These are phyloP conservation scores for Hemichromis elongatus DNA, from an alignment of 2,113 vertebrate genomes.

Conservation along the genomic window DNA sequence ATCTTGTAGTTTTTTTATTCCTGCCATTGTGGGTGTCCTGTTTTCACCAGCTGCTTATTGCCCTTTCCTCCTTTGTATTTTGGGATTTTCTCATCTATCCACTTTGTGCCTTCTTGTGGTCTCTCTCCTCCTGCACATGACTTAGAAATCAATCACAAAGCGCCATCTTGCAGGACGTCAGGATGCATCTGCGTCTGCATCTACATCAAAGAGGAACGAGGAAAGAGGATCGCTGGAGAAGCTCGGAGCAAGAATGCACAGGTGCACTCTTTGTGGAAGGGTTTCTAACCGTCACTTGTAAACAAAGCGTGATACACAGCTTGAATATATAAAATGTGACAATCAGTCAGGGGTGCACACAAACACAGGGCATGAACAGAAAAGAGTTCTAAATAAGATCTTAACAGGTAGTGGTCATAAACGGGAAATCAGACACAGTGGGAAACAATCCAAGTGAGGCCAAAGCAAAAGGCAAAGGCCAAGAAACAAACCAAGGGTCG, in stretches of 20 bases:
- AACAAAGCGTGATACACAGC: not conserved
- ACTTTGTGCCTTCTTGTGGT: not conserved
- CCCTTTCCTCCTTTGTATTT: not conserved
- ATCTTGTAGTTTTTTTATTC: not conserved
- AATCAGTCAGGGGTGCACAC: not conserved
- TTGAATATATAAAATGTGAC: not conserved
- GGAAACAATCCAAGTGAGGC: not conserved
- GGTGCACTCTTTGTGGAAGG: not conserved
- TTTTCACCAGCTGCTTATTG: not conserved
- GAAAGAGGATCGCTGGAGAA: not conserved
- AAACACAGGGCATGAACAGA: not conserved
- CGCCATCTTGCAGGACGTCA: not conserved
- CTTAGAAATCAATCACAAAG: not conserved
- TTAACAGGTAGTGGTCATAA: not conserved
- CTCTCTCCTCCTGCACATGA: not conserved
- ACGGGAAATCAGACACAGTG: not conserved
- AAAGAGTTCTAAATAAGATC: not conserved
- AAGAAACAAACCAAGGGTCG: not conserved
- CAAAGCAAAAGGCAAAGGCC: not conserved
- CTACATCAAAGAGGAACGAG: not conserved
- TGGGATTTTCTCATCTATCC: not conserved
- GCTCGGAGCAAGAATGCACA: not conserved
- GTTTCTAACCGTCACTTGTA: not conserved
- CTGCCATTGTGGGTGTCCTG: not conserved
- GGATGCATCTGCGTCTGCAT: not conserved